Evolutionary conservation across 2,888 invertebrate species (phyloP), one percentile per base, ranked within the genome.

Genomic region (Acanthopleura granulata): DNA sequence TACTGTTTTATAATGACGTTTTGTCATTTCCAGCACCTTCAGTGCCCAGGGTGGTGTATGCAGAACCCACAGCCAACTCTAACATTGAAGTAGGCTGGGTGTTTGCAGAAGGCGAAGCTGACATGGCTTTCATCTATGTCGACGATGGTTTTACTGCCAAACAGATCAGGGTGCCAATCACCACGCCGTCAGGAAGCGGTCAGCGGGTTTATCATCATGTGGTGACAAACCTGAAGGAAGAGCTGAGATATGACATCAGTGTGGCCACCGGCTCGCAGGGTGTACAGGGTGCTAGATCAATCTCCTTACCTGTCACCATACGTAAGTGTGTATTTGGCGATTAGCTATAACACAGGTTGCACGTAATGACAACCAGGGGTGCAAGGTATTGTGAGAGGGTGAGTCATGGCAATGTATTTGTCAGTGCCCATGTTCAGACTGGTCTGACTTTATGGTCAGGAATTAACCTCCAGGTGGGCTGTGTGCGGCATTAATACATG

Each of bases 41-140:
- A 6, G 29, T 27, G 66, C 25, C 66, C 22, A 22, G 66, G 25
- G 29, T 66, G 16, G 16, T 66, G 16, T 66, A 66, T 66, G 66
- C 66, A 22, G 66, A 66, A 66, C 22, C 29, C 16, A 66, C 66
- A 66, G 29, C 16, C 6, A 25, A 66, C 29, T 22, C 66, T 15
- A 66, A 25, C 25, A 27, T 66, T 14, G 66, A 25, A 25, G 66
- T 27, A 66, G 66, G 22, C 25, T 66, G 66, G 66, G 25, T 66
- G 25, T 66, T 66, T 27, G 66, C 12, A 25, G 27, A 22, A 25
- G 66, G 66, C 22, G 16, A 66, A 16, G 29, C 66, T 1, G 66
- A 66, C 29, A 25, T 27, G 25, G 29, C 66, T 66, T 66, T 6
- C 14, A 27, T 66, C 16, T 27, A 16, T 6, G 25, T 66, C 15